Percentiles rank a stretch among this genome's conserved stretches.
phyloP scores from a whole-genome alignment of 1,140 invertebrate genomes.

The Leptinotarsa texana region DNA sequence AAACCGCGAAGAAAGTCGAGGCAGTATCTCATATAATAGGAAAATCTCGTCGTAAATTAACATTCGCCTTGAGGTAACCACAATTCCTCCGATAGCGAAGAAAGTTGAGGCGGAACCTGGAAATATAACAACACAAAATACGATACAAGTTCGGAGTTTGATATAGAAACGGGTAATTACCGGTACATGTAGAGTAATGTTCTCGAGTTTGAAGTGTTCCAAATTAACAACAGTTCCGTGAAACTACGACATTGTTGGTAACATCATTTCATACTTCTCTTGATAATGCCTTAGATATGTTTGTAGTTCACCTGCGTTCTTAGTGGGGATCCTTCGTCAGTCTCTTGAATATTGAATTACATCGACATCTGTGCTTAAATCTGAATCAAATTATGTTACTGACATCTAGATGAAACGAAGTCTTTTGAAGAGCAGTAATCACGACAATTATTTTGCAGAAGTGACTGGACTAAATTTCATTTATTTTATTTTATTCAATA shows the following conservation, averaged over 20 bases:
- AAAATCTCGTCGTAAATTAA: background rate
- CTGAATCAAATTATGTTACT: too few relatives aligned
- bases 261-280: constrained; percentile 35
- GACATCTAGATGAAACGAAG: too few relatives aligned
- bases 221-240: constrained; percentile 40
- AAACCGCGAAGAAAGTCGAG: too few relatives aligned
- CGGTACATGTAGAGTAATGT: constrained; percentile 29
- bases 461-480: too few relatives aligned
- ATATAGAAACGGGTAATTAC: constrained; percentile 15
- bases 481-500: too few relatives aligned
- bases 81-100: constrained; percentile 18
- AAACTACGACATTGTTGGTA: constrained; percentile 33
- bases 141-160: constrained; percentile 33
- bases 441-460: too few relatives aligned
- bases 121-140: constrained; percentile 29
- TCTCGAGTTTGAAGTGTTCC: constrained; percentile 20
- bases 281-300: constrained; percentile 36
- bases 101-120: constrained; percentile 20
- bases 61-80: constrained; percentile 7
- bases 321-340: too few relatives aligned
- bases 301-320: background rate
- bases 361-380: too few relatives aligned
- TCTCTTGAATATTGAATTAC: too few relatives aligned
- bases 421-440: too few relatives aligned
- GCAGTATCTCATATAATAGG: too few relatives aligned